Conservation (phyloP, 1,140 invertebrate genomes). For the Cephus cinctus region DNA sequence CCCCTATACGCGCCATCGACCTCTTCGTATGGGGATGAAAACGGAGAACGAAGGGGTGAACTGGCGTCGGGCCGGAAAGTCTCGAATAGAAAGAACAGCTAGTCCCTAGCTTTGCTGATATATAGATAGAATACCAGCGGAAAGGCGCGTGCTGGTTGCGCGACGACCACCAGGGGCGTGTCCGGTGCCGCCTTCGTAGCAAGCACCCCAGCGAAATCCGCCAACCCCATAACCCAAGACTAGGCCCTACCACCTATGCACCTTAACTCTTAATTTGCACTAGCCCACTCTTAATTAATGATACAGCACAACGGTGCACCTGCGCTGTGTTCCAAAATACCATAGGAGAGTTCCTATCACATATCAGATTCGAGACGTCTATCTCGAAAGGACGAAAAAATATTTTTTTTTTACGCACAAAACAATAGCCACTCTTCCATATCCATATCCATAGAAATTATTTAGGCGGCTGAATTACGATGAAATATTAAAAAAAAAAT, state of each 20-base stretch:
- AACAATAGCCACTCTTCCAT: no score
- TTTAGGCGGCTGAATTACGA: neutral
- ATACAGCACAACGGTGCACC: constrained; percentile 28
- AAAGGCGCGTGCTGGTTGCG: constrained; percentile 47
- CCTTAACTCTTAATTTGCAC: constrained; percentile 47
- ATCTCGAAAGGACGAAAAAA: no score
- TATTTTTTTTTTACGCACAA: neutral
- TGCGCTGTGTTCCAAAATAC: constrained; percentile 32
- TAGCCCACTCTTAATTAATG: constrained; percentile 40
- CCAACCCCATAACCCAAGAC: constrained; percentile 29
- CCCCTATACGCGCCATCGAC: neutral
- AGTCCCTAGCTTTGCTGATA: constrained; percentile 33
- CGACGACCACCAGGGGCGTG: constrained; percentile 47
- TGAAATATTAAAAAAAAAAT: no score
- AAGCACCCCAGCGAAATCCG: constrained; percentile 31
- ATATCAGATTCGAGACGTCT: no score
- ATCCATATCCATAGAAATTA: no score
- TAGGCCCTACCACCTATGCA: constrained; percentile 36
- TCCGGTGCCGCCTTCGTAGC: constrained; percentile 48
- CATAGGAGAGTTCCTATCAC: no score
- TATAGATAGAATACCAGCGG: constrained; percentile 38
- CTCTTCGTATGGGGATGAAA: constrained; percentile 2
- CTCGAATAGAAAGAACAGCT: constrained; percentile 37
- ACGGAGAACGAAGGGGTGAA: neutral
- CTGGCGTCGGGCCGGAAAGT: constrained; percentile 3